Base-by-base conservation (phyloP, 2,888 invertebrate species). In the Sphinx pinastri region DNA sequence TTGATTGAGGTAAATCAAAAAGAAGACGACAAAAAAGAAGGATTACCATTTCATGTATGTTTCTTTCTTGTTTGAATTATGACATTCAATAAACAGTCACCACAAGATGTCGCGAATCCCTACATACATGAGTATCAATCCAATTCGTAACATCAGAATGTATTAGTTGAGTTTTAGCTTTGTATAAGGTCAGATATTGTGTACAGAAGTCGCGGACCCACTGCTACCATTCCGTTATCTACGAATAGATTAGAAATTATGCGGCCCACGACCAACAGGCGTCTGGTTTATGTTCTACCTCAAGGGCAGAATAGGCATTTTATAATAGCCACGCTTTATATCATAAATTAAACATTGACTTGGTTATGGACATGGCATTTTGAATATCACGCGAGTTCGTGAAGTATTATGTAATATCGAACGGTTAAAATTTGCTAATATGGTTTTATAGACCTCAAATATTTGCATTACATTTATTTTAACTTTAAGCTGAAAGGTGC, bases 101-200 rank as follows among this genome's bases (percentile, higher is more conserved):
- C 38, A 38, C 25, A 25, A 25, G 25, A 25, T 25, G 2, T 38
- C 19, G 4, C 55, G 16, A 11, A 11, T 59, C 2, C 59, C 14
- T 31, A 25, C 25, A 25, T 25, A 25, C 2, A 60, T 49, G 45
- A 60, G 14, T n/a, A 2, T 47, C 13, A 63, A 49, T 63, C 0
- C 38, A 38, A 38, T 38, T 38, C 38, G 38, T 38, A 38, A 38
- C 38, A 38, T 7, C 38, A 38, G 38, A 4, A 38, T 38, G 38
- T 38, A 38, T 25, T 25, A 25, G 25, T 25, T 25, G 25, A 25
- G 25, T 25, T 2, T 25, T 84, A 89, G 87, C 89, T 86, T 85
- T 90, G 91, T 91, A 88, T 85, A 84, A 87, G 89, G 91, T 89
- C 91, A 91, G 92, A 92, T 91, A 91, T 89, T 89, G 91, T 83